A percentile compares a stretch with the other conserved stretches of the same genome.
Evolutionary conservation across 2,797 vertebrate genomes (phyloP).

Genomic region (Enteromius argenteus): DNA sequence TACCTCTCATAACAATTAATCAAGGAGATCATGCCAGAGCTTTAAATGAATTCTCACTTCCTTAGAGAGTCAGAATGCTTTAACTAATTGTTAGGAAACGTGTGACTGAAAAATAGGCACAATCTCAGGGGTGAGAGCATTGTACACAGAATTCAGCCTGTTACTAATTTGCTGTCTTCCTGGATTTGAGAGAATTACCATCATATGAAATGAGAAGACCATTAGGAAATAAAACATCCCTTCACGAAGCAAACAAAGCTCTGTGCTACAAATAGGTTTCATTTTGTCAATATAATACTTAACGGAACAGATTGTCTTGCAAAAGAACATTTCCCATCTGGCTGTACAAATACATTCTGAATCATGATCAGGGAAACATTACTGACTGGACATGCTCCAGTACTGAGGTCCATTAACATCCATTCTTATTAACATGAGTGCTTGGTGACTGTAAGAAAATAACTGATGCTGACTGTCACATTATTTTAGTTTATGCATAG

Average conservation of each 20-base stretch:
- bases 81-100: slow-evolving; percentile 48
- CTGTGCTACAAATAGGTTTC: background rate
- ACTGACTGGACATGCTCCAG: background rate
- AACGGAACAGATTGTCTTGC: background rate
- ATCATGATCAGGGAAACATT: background rate
- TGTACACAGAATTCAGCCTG: slow-evolving; percentile 21
- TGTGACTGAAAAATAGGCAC: slow-evolving; percentile 42
- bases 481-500: background rate
- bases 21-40: slow-evolving; percentile 45
- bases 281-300: slow-evolving; percentile 2
- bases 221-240: slow-evolving; percentile 19
- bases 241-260: slow-evolving; percentile 3
- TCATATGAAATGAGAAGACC: slow-evolving; percentile 7
- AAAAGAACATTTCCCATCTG: slow-evolving; percentile 23
- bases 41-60: slow-evolving; percentile 47
- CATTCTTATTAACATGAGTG: slow-evolving; percentile 1
- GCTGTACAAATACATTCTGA: slow-evolving; percentile 1
- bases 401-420: background rate
- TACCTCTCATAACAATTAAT: slow-evolving; percentile 56
- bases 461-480: background rate
- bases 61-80: slow-evolving; percentile 39
- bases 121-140: slow-evolving; percentile 23
- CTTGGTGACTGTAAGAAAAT: background rate
- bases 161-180: slow-evolving; percentile 38
- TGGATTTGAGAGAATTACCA: slow-evolving; percentile 25